These are phyloP conservation scores for Drosophila mercatorum DNA, from an alignment of 2,888 invertebrate species.

Conservation along the genomic window DNA sequence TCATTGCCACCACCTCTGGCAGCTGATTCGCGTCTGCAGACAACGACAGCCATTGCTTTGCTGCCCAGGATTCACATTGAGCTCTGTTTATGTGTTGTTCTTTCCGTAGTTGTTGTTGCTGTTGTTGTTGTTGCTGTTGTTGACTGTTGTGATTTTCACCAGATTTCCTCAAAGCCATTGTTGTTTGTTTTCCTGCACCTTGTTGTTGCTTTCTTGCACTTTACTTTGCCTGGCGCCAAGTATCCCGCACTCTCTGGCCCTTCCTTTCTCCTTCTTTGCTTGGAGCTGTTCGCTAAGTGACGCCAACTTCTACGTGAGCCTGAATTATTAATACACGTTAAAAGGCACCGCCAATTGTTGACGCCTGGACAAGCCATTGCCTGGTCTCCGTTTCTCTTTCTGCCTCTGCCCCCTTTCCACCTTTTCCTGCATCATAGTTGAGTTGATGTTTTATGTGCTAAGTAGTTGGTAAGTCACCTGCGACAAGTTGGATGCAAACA, in stretches of 20 bases:
- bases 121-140: conserved; percentile 11
- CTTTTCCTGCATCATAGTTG: conserved; percentile 58
- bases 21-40: conserved; percentile 65
- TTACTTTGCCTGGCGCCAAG: conserved; percentile 39
- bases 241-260: neutral
- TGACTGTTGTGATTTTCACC: conserved; percentile 62
- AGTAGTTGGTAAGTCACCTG: conserved; percentile 82
- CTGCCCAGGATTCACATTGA: conserved; percentile 40
- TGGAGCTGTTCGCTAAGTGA: conserved; percentile 60
- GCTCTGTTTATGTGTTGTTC: conserved; percentile 42
- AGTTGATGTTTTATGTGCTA: conserved; percentile 74
- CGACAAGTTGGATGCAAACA: conserved; percentile 78
- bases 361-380: conserved; percentile 53
- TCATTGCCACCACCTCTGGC: conserved; percentile 10
- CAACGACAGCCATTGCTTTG: conserved; percentile 54
- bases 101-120: conserved; percentile 7
- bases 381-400: neutral
- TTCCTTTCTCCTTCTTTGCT: conserved; percentile 1
- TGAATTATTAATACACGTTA: conserved; percentile 83
- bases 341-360: conserved; percentile 76
- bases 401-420: neutral
- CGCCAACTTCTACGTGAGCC: conserved; percentile 79
- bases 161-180: conserved; percentile 57
- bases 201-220: conserved; percentile 50
- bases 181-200: conserved; percentile 45